phyloP scores from a whole-genome alignment of 2,888 invertebrate species.

The Holacanthella duospinosa region DNA sequence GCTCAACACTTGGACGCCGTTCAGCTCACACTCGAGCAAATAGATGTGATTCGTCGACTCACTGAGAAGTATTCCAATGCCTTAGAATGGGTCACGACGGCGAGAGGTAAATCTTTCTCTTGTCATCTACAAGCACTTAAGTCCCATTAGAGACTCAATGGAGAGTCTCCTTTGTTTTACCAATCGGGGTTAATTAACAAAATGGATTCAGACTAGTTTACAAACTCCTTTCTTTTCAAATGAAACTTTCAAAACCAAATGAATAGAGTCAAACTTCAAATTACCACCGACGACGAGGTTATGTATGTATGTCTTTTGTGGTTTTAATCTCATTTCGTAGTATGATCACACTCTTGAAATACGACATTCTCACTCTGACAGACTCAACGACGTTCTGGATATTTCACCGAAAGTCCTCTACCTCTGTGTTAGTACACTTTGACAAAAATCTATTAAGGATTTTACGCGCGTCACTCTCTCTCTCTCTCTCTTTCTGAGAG shows the following conservation, averaged over 20 bases:
- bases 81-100: conserved; percentile 64
- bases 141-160: conserved; percentile 8
- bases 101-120: conserved; percentile 53
- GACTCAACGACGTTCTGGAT: too few species aligned
- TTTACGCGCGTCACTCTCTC: too few species aligned
- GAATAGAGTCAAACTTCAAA: neutral
- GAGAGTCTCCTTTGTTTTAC: neutral
- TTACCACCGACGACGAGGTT: too few species aligned
- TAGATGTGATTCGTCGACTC: conserved; percentile 71
- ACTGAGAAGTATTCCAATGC: conserved; percentile 68
- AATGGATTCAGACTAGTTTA: conserved; percentile 5
- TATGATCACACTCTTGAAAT: too few species aligned
- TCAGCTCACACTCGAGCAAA: conserved; percentile 71
- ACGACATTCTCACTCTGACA: too few species aligned
- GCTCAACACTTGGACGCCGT: conserved; percentile 75
- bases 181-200: conserved; percentile 15
- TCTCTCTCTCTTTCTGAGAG: too few species aligned
- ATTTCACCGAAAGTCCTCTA: too few species aligned
- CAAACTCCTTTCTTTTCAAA: too few species aligned
- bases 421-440: too few species aligned
- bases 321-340: too few species aligned
- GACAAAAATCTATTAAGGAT: too few species aligned
- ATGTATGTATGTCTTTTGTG: too few species aligned
- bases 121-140: neutral
- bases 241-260: neutral